phyloP scores from a whole-genome alignment of 1,140 invertebrate genomes.

The Dryas iulia region DNA sequence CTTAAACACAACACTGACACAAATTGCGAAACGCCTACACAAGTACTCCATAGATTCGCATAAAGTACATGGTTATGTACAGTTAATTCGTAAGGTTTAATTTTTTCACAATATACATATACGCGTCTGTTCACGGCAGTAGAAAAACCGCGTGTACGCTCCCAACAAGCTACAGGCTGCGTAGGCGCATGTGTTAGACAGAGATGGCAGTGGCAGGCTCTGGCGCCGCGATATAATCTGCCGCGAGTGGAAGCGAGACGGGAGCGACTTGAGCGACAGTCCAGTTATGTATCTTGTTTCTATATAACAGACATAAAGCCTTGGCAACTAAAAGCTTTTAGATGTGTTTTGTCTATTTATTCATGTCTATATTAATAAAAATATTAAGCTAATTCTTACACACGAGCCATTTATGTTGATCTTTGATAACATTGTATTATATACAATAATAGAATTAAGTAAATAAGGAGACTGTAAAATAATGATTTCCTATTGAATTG shows the following conservation, averaged over 20 bases:
- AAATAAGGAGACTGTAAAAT: background rate
- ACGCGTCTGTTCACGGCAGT: slow-evolving; percentile 57
- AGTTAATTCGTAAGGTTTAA: slow-evolving; percentile 24
- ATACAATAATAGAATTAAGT: background rate
- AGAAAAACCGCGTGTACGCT: slow-evolving; percentile 56
- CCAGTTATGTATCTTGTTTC: slow-evolving; percentile 64
- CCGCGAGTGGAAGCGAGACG: slow-evolving; percentile 51
- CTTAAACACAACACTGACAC: slow-evolving; percentile 48
- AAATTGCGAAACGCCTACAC: slow-evolving; percentile 37
- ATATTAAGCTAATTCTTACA: background rate
- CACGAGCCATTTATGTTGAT: background rate
- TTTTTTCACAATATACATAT: slow-evolving; percentile 14
- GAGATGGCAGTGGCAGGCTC: slow-evolving; percentile 59
- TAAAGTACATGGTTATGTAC: slow-evolving; percentile 14
- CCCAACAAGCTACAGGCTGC: slow-evolving; percentile 57
- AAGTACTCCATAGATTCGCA: slow-evolving; percentile 14
- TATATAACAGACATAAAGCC: slow-evolving; percentile 60
- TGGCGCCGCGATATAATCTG: slow-evolving; percentile 43
- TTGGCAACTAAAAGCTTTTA: slow-evolving; percentile 50
- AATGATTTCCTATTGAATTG: background rate
- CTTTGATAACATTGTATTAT: background rate
- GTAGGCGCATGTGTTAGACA: slow-evolving; percentile 54
- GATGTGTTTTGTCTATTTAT: slow-evolving; percentile 35
- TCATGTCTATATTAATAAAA: slow-evolving; percentile 7
- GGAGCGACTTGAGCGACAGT: slow-evolving; percentile 64